Evolutionary conservation across 2,797 vertebrate genomes (phyloP).

Genomic region (Hyperoplus lanceolatus): DNA sequence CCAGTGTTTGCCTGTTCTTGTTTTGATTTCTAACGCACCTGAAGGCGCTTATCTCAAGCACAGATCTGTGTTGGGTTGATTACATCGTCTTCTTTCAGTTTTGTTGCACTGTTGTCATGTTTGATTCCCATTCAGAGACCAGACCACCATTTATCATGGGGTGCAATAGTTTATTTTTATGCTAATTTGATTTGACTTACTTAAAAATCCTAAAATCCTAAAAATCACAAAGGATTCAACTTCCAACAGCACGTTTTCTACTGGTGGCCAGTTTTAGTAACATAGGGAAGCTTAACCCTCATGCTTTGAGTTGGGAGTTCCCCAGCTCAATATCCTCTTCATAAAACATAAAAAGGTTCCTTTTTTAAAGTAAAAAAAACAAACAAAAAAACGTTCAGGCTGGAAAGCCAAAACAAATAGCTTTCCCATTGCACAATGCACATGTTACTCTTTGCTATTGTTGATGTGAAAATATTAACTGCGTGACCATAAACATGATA

Average conservation of each 20-base stretch:
- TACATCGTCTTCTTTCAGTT: conserved; percentile 23
- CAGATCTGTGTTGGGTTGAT: conserved; percentile 40
- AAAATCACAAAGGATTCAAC: background rate
- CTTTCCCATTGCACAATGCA: background rate
- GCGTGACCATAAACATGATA: background rate
- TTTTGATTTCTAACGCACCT: conserved; percentile 29
- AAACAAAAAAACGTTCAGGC: too few relatives aligned
- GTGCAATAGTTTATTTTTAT: too few relatives aligned
- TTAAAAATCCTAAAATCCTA: too few relatives aligned
- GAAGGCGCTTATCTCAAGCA: conserved; percentile 10
- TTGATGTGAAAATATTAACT: background rate
- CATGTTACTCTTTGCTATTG: background rate
- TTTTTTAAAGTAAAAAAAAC: background rate
- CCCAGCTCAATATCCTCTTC: too few relatives aligned
- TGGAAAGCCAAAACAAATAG: too few relatives aligned
- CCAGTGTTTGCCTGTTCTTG: conserved; percentile 23
- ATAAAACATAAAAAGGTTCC: background rate
- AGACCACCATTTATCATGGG: too few relatives aligned
- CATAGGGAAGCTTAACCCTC: background rate
- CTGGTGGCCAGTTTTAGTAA: background rate
- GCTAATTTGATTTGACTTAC: background rate
- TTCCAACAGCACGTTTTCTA: background rate
- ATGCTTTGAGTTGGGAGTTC: too few relatives aligned
- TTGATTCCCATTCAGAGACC: background rate
- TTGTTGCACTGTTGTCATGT: background rate